phyloP scores from a whole-genome alignment of 64 coral and sea anemone species.

The Exaiptasia diaphana region DNA sequence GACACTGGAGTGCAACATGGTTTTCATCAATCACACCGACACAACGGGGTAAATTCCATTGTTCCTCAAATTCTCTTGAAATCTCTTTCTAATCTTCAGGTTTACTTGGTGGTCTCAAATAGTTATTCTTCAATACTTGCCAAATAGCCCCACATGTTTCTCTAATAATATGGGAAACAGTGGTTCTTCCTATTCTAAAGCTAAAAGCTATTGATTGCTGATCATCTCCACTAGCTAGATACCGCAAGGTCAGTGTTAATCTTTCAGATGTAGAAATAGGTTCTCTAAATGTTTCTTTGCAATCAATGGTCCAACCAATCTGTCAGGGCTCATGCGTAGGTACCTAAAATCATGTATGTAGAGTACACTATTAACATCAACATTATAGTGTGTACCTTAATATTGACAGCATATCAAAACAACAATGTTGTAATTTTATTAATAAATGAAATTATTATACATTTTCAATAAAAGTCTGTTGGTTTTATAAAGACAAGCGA shows the following conservation, averaged over 20 bases:
- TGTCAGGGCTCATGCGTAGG: slow-evolving; percentile 13
- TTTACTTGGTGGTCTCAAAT: slow-evolving; percentile 23
- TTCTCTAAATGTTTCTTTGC: slow-evolving; percentile 35
- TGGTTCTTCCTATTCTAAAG: slow-evolving; percentile 25
- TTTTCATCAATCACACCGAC: slow-evolving; percentile 30
- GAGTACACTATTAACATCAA: neutral
- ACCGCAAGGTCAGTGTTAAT: slow-evolving; percentile 33
- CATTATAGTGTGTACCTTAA: neutral
- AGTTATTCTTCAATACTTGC: neutral
- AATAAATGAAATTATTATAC: neutral
- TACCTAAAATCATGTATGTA: neutral
- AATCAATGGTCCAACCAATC: slow-evolving; percentile 40
- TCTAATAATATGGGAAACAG: slow-evolving; percentile 14
- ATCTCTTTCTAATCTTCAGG: slow-evolving; percentile 36
- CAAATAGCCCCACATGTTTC: slow-evolving; percentile 54
- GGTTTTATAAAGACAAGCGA: too few relatives aligned
- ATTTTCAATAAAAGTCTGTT: too few relatives aligned
- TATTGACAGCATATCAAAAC: neutral
- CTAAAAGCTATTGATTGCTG: slow-evolving; percentile 50
- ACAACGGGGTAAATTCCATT: slow-evolving; percentile 41
- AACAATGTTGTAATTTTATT: neutral
- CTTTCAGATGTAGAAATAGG: slow-evolving; percentile 11
- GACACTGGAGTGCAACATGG: slow-evolving; percentile 23
- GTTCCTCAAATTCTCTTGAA: slow-evolving; percentile 22
- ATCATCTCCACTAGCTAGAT: slow-evolving; percentile 17